Evolutionary conservation across 2,113 vertebrate species (phyloP).

Genomic region (Callipepla squamata): DNA sequence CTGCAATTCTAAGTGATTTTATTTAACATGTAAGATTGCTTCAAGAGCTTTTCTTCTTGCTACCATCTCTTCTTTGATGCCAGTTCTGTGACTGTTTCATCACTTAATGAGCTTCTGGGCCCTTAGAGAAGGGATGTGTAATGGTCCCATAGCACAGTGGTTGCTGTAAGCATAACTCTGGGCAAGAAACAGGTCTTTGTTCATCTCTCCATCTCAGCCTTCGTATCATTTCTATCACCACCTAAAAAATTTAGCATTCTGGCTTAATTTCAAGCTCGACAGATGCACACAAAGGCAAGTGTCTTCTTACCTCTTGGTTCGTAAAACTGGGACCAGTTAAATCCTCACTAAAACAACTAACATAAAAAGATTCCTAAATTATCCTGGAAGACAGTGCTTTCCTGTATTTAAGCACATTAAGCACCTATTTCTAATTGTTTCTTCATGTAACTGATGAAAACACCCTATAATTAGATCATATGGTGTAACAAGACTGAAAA

Average conservation of each 20-base stretch:
- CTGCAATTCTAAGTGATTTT: neutral
- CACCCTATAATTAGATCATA: neutral
- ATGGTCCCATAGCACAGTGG: neutral
- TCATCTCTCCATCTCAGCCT: neutral
- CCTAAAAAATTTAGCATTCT: neutral
- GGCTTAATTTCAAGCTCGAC: neutral
- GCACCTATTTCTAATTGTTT: neutral
- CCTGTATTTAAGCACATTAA: neutral
- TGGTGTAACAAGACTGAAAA: neutral
- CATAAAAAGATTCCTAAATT: neutral
- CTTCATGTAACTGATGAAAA: neutral
- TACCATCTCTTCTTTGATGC: neutral
- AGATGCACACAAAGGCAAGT: neutral
- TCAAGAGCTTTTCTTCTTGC: neutral
- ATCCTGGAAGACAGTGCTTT: neutral
- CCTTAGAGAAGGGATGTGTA: neutral
- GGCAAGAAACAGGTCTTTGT: neutral
- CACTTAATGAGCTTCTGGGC: neutral
- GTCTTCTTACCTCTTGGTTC: neutral
- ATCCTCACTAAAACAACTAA: neutral
- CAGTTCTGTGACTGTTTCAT: neutral
- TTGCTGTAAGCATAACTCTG: neutral
- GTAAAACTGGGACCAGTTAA: neutral
- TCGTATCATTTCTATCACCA: neutral
- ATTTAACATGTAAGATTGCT: neutral